Evolutionary conservation across 2,888 invertebrate species (phyloP), one percentile per base, ranked within the genome.

Genomic region (Acholoe squamosa): DNA sequence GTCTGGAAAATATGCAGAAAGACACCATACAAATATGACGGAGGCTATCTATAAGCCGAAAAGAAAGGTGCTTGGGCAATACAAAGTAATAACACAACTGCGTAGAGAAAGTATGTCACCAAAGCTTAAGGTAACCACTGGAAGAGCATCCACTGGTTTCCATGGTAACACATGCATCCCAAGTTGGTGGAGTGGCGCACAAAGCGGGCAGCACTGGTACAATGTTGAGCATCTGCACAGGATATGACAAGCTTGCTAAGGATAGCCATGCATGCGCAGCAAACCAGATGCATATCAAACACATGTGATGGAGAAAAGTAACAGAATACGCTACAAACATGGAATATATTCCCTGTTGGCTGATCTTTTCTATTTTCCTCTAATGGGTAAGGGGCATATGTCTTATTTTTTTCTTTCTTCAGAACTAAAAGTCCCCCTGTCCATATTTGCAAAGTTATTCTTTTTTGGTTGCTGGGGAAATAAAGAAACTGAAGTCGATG

Each of bases 241-340:
- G 80, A 43, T 34, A 43, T 80, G 34, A 33, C 34, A 80, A 80
- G 80, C 80, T 34, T 80, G 80, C 43, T 7, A 71, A 71, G 71
- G 14, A 43, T 10, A 43, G 43, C 43, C 43, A 43, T 43, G 33
- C 86, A 86, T 86, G 86, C 86, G n/a, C 86, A 31, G 86, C 54
- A 19, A 25, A 80, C 80, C 19, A 34, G 34, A 80, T 34, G 80
- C 43, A 16, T 43, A 12, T 19, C 33, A 33, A 80, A 80, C 80
- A 80, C 22, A 80, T 33, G 33, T 43, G 80, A 80, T 80, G 80
- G 80, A 80, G 80, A 80, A 80, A 80, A 80, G 80, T 80, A 80
- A 80, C 80, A 80, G 80, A 80, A 80, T 80, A 80, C 80, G 80
- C 80, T 80, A 54, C 86, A 86, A 86, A 86, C 86, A 86, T 86